phyloP scores from a whole-genome alignment of 2,113 vertebrate genomes.

The Heterochromis multidens region DNA sequence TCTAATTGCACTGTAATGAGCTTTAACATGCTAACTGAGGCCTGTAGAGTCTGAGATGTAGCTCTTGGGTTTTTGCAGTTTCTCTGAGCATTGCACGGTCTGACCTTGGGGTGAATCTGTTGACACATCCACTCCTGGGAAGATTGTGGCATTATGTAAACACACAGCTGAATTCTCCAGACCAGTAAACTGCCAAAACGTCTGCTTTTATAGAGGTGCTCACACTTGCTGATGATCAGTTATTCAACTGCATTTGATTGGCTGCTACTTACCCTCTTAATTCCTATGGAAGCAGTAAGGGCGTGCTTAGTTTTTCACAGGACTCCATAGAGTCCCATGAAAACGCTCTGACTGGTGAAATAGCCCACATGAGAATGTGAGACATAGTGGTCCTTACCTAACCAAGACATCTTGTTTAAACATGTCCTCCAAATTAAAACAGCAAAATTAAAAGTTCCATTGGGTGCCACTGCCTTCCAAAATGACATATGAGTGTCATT shows the following conservation, averaged over 20 bases:
- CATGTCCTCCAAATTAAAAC: background rate
- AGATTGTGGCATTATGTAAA: background rate
- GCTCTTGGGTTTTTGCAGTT: background rate
- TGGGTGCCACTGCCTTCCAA: background rate
- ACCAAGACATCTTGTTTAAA: background rate
- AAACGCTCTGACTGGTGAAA: background rate
- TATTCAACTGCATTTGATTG: background rate
- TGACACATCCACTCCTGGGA: background rate
- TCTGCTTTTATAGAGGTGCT: background rate
- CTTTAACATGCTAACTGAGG: fast-evolving
- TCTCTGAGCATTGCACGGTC: background rate
- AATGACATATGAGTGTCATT: background rate
- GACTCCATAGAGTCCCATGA: background rate
- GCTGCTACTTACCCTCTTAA: background rate
- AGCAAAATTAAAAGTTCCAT: background rate
- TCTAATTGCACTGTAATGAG: background rate
- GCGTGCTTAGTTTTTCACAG: background rate
- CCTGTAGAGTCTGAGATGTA: background rate
- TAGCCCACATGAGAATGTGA: background rate
- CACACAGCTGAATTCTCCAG: background rate
- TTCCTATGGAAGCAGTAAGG: background rate
- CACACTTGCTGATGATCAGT: background rate
- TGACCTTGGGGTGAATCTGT: background rate
- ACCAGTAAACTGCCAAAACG: background rate
- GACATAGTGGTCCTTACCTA: background rate